Evolutionary conservation across 2,888 invertebrate genomes (phyloP), one percentile per base, ranked within the genome.

Genomic region (Andrena marginata): DNA sequence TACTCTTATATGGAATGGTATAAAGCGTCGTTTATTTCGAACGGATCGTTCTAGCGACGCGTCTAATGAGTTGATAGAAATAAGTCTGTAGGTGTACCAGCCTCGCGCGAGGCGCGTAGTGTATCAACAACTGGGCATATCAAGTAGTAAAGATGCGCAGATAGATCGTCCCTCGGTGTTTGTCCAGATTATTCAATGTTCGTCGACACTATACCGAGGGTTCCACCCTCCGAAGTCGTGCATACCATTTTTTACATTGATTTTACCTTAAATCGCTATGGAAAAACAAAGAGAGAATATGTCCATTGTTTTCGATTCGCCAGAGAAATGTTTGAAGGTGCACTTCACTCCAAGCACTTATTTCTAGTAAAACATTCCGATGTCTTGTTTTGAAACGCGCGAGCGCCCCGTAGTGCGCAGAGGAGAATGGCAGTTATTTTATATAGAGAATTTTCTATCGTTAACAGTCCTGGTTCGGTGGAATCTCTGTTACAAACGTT

Each of bases 111-210:
- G 76, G 75, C 48, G 20, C 56, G 2, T 82, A 82, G 77, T 35
- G 67, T 81, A 82, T 71, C 56, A 51, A 76, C 51, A 69, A 85
- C 48, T 63, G 74, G 72, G 82, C 84, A 84, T 87, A 87, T 87
- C 84, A 85, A 71, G 70, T 83, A 75, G 72, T 71, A 65, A 56
- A 65, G 31, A 29, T 26, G 49, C 35, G 13, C 60, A 26, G 54
- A 69, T 75, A 64, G 35, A 76, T 78, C 67, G 51, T 75, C 72
- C 69, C 71, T 63, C 71, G 49, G 23, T 7, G 31, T 56, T 54
- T 68, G 33, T 49, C 49, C 70, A 75, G 60, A 7, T 62, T 10
- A 10, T 33, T 71, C 23, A 16, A 59, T 62, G 65, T 71, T 77
- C 35, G 59, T 48, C 63, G 16, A 29, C 54, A 35, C n/a, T 67